Conservation (phyloP, 1,140 invertebrate genomes). For the Drosophila truncata region DNA sequence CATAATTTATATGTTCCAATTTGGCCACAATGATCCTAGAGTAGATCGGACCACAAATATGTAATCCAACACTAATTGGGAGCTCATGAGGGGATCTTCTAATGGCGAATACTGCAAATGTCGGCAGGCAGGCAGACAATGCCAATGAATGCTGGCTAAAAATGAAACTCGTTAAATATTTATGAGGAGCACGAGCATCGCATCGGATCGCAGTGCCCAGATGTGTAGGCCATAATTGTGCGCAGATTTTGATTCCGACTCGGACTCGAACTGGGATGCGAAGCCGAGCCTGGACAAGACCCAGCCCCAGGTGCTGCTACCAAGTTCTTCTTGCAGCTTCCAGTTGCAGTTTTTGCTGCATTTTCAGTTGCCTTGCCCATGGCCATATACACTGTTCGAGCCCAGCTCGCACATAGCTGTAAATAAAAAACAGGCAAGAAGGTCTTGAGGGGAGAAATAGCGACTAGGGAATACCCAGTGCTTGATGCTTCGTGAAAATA, state of each 20-base stretch:
- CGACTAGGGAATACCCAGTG: neutral
- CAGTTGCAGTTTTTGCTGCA: constrained; percentile 48
- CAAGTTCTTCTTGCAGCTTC: constrained; percentile 36
- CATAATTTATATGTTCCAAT: constrained; percentile 64
- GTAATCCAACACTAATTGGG: constrained; percentile 81
- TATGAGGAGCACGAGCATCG: constrained; percentile 80
- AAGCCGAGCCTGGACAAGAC: constrained; percentile 9
- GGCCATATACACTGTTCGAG: constrained; percentile 53
- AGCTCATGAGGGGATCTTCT: constrained; percentile 75
- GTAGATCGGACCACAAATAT: constrained; percentile 68
- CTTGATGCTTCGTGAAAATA: neutral
- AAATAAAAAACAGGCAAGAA: constrained; percentile 60
- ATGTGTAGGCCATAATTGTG: constrained; percentile 81
- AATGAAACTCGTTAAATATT: constrained; percentile 82
- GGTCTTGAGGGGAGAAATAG: neutral
- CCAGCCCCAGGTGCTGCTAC: constrained; percentile 49
- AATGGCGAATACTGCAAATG: constrained; percentile 68
- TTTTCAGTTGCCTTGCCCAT: constrained; percentile 71
- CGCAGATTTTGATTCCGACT: constrained; percentile 73
- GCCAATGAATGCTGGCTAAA: constrained; percentile 49
- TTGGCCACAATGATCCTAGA: constrained; percentile 47
- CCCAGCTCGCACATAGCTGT: constrained; percentile 65
- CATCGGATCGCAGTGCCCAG: constrained; percentile 57
- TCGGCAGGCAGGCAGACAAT: constrained; percentile 49
- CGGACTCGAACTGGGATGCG: neutral